Evolutionary conservation across 2,888 invertebrate genomes (phyloP).

Genomic region (Thalpophila matura): DNA sequence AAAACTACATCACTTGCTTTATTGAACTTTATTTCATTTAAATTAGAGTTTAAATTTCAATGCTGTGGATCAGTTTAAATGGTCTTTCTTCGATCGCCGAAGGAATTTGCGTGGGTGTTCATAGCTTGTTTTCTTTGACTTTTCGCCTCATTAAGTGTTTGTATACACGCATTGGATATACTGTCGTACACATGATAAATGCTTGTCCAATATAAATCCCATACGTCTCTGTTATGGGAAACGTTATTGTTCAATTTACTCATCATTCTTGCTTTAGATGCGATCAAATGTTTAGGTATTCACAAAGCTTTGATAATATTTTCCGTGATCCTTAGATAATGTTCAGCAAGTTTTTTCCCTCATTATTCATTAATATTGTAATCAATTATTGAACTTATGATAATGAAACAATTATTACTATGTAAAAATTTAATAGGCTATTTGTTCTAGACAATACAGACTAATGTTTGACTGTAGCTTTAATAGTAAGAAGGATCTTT

Average conservation of each 20-base stretch:
- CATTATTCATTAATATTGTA: too few relatives aligned
- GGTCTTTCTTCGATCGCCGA: slow-evolving; percentile 48
- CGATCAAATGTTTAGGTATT: neutral
- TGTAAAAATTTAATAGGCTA: too few relatives aligned
- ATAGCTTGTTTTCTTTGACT: slow-evolving; percentile 82
- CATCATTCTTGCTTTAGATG: slow-evolving; percentile 32
- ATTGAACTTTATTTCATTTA: neutral
- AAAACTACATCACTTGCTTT: neutral
- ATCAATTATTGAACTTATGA: too few relatives aligned
- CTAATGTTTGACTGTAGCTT: neutral
- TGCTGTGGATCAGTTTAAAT: neutral
- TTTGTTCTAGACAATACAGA: too few relatives aligned
- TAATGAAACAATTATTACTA: too few relatives aligned
- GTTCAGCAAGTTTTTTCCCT: too few relatives aligned
- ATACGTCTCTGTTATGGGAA: slow-evolving; percentile 76
- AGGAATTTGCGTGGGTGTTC: slow-evolving; percentile 82
- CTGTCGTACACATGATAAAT: slow-evolving; percentile 76
- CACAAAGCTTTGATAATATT: too few relatives aligned
- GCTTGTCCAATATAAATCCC: slow-evolving; percentile 80
- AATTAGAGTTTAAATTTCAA: slow-evolving; percentile 10
- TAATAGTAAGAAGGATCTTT: neutral
- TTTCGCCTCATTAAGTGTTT: slow-evolving; percentile 87
- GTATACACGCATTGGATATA: slow-evolving; percentile 82
- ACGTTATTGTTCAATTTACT: slow-evolving; percentile 76
- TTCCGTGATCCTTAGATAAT: too few relatives aligned